Base-by-base conservation (phyloP, 2,797 vertebrate genomes). In the Telmatherina bonti region DNA sequence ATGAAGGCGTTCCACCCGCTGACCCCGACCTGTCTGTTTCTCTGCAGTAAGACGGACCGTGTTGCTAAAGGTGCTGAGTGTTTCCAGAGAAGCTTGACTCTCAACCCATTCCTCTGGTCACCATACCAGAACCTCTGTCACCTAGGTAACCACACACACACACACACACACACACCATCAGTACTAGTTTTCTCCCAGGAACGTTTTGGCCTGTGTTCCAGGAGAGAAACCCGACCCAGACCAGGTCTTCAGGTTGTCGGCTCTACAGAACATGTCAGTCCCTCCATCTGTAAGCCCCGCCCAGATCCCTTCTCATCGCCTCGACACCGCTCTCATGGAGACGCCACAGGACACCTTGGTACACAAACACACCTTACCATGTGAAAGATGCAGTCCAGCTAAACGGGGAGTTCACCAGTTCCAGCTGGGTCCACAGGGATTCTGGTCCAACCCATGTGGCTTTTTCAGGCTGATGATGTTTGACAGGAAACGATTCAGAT, bases 61-160 rank as follows among this genome's bases (percentile, higher is more conserved):
- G 95, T 96, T 88, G 95, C 96, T 90, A 99, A 98, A 96, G 98
- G 97, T 88, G 96, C 97, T 6, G 98, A 99, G 93, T 99, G 98
- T 96, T 99, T 98, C 94, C 98, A 98, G 94, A 97, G 94, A 93
- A 99, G 98, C 96, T 94, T 99, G 93, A 96, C 94, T 83, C 96
- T 99, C 92, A 99, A 99, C 91, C 98, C 98, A 70, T 99, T 99
- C 88, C 95, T 99, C 79, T 99, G 98, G 98, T 97, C 97, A 52
- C 97, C 97, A 30, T 99, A 99, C 89, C 97, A 99, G 89, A 96
- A 95, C 11, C 94, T 99, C 49, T 99, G 98, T 96, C 97, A 99
- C 93, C 96, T 99, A 91, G 98, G 98, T 99, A 94, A 93, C 45
- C 20, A 49, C 33, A 31, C 58, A 43, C 15, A n/a, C n/a, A n/a